phyloP scores from a whole-genome alignment of 1,140 invertebrate species.

The Anthonomus grandis region DNA sequence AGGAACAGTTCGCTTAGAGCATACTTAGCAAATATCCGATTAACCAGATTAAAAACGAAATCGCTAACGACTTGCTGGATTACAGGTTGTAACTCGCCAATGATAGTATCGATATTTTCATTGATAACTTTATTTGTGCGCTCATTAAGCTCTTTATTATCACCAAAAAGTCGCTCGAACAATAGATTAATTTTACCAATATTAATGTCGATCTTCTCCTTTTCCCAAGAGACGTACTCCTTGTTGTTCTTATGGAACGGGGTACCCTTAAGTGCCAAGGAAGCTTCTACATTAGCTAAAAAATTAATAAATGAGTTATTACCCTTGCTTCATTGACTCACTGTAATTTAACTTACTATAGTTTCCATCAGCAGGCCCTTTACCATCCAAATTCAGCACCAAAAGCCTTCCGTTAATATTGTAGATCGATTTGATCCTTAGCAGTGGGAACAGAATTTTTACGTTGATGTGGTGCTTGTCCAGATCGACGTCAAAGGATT shows the following conservation, averaged over 20 bases:
- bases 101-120: constrained; percentile 32
- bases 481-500: constrained; percentile 30
- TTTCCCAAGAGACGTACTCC: constrained; percentile 23
- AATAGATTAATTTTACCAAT: constrained; percentile 19
- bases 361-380: constrained; percentile 35
- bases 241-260: constrained; percentile 35
- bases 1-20: constrained; percentile 31
- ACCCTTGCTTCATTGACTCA: not conserved
- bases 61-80: constrained; percentile 28
- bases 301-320: not conserved
- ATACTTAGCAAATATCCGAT: constrained; percentile 30
- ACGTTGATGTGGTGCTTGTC: constrained; percentile 24
- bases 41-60: constrained; percentile 28
- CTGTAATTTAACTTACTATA: constrained; percentile 32
- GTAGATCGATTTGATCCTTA: constrained; percentile 31
- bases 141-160: constrained; percentile 38
- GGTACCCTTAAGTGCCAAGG: constrained; percentile 27
- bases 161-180: constrained; percentile 39
- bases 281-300: constrained; percentile 27
- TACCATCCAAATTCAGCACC: constrained; percentile 30
- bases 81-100: constrained; percentile 31
- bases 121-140: constrained; percentile 36
- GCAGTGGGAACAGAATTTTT: constrained; percentile 20
- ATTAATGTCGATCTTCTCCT: constrained; percentile 22
- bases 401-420: constrained; percentile 33